A percentile compares a stretch with the other conserved stretches of the same genome.
Evolutionary conservation across 2,113 vertebrate genomes (phyloP).

Genomic region (Cyanoderma ruficeps): DNA sequence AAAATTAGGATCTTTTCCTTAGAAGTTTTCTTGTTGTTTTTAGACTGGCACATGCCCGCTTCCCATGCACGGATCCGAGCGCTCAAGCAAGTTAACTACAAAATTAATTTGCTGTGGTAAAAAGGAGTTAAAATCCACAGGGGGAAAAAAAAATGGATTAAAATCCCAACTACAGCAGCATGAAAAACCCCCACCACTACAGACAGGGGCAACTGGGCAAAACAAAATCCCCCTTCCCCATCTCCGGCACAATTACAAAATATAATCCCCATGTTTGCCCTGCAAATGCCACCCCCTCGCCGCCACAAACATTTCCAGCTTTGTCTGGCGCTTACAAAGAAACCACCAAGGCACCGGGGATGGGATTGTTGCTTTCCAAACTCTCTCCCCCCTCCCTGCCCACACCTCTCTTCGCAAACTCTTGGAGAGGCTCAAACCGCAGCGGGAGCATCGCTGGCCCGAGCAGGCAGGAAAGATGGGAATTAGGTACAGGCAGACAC

Average conservation of each 20-base stretch:
- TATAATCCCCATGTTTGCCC: neutral
- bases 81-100: neutral
- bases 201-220: rapidly evolving
- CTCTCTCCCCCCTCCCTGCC: neutral
- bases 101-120: neutral
- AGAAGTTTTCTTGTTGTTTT: neutral
- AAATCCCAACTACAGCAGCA: neutral
- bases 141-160: neutral
- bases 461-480: neutral
- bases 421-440: neutral
- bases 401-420: neutral
- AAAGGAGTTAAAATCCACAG: neutral
- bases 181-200: rapidly evolving
- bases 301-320: neutral
- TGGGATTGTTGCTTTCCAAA: neutral
- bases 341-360: neutral
- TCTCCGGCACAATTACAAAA: neutral
- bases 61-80: neutral
- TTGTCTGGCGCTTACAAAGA: slow-evolving; percentile 8
- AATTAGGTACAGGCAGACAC: neutral
- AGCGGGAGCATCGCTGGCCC: neutral
- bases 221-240: neutral
- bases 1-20: neutral
- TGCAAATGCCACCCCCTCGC: neutral
- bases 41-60: rapidly evolving